Base-by-base conservation (phyloP, 2,797 vertebrate species). In the Manis pentadactyla region DNA sequence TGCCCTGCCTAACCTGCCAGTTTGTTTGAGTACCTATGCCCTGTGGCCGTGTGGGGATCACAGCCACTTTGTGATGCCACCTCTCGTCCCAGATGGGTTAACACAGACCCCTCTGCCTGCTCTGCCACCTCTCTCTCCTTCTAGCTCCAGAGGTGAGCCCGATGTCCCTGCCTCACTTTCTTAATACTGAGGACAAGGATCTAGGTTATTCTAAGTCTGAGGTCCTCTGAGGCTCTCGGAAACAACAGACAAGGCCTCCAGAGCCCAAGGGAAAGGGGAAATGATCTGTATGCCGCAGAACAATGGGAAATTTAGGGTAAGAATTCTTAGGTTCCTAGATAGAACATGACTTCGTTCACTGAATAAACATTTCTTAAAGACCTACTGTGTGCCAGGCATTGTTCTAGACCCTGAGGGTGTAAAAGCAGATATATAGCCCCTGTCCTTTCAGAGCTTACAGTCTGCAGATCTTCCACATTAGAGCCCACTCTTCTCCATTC, bases 201-300 rank as follows among this genome's bases (percentile, higher is more conserved):
- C 84, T 5, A 92, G 53, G 51, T 82, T 31, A 74, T 78, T 85
- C 57, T 55, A 74, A 88, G 39, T 93, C 94, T n/a, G 81, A 63
- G 39, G 19, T 37, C 29, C 51, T 17, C 55, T 12, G 27, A 46
- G 31, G n/a, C 57, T 88, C 68, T 81, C 64, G 55, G 42, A 92
- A 73, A 63, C 34, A 69, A 57, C 11, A 73, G 55, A n/a, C 17
- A 14, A 81, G 51, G 42, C 57, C 42, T 75, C 57, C 49, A 11
- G 63, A 83, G 64, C 69, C 31, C 34, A 66, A 51, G 63, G 64
- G 73, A 88, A 61, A 39, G 49, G n/a, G 53, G 34, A 64, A 68
- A 29, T 37, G 21, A 17, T 46, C 73, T 61, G 42, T 1, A 29
- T 74, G 49, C 31, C 29, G 10, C 34, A 13, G 18, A 77, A 12